phyloP scores from a whole-genome alignment of 1,140 invertebrate genomes.

The Brachystomella parvula region DNA sequence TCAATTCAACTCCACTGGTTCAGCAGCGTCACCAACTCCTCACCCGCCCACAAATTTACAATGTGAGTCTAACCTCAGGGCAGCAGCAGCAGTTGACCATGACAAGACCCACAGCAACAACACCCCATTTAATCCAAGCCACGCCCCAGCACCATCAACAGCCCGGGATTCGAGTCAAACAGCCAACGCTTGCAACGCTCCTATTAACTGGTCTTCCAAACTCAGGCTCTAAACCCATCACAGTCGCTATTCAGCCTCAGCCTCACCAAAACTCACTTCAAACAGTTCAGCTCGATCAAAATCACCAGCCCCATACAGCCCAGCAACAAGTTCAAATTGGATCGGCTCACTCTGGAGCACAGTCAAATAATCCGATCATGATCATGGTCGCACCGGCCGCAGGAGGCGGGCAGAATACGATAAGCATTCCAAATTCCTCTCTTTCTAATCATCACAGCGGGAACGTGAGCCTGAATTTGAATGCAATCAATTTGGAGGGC shows the following conservation, averaged over 20 bases:
- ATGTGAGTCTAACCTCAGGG: constrained; percentile 21
- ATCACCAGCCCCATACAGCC: not conserved
- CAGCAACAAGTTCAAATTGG: constrained; percentile 1
- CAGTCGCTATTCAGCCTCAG: constrained; percentile 36
- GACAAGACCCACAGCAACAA: constrained; percentile 12
- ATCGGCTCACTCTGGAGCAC: not conserved
- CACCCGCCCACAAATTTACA: constrained; percentile 35
- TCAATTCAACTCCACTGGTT: constrained; percentile 25
- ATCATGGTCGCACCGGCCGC: constrained; percentile 2
- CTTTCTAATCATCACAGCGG: constrained; percentile 1
- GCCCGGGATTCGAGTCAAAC: constrained; percentile 22
- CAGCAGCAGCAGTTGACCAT: constrained; percentile 20
- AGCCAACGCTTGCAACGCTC: constrained; percentile 32
- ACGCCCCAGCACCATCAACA: constrained; percentile 16
- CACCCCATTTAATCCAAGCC: constrained; percentile 5
- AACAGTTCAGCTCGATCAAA: not conserved
- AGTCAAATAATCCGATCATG: constrained; percentile 12
- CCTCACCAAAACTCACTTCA: constrained; percentile 17
- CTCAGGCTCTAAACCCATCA: constrained; percentile 27
- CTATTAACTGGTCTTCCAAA: constrained; percentile 20
- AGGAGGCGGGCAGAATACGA: not conserved
- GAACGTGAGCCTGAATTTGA: constrained; percentile 29
- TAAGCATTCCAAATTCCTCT: constrained; percentile 19
- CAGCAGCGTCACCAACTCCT: constrained; percentile 27
- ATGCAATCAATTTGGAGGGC: constrained; percentile 36